Conservation (phyloP, 1,140 invertebrate species). For the Drosophila persimilis region DNA sequence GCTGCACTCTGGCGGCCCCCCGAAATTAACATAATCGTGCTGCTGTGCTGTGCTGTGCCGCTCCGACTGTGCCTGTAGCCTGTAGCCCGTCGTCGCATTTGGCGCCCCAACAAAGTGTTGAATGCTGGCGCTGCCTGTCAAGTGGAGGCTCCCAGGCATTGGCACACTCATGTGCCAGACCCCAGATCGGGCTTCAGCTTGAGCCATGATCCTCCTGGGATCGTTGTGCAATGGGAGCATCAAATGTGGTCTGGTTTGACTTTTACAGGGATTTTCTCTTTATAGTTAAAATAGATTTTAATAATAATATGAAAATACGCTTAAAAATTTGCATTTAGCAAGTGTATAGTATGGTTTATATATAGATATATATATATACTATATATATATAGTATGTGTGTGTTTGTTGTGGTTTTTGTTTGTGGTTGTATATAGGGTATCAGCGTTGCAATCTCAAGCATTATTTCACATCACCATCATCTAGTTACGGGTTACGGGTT, state of each 20-base stretch:
- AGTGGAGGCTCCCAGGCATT: slow-evolving; percentile 65
- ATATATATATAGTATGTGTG: slow-evolving; percentile 11
- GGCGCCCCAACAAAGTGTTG: slow-evolving; percentile 70
- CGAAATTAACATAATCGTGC: slow-evolving; percentile 79
- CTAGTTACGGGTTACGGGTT: not conserved
- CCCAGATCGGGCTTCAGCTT: too few relatives aligned
- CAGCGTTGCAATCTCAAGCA: slow-evolving; percentile 51
- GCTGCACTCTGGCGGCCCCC: slow-evolving; percentile 53
- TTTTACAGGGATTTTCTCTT: slow-evolving; percentile 27
- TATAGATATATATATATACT: slow-evolving; percentile 21
- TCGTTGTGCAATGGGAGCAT: slow-evolving; percentile 63
- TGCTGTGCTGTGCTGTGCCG: slow-evolving; percentile 28
- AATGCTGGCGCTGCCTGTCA: slow-evolving; percentile 73
- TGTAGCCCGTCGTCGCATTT: slow-evolving; percentile 29
- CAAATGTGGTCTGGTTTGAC: slow-evolving; percentile 27
- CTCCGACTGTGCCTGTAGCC: slow-evolving; percentile 13
- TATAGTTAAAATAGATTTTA: slow-evolving; percentile 49
- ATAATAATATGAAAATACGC: slow-evolving; percentile 70
- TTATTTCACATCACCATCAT: slow-evolving; percentile 22
- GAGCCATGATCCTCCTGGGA: slow-evolving; percentile 28
- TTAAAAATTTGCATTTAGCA: slow-evolving; percentile 54
- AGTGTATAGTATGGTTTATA: slow-evolving; percentile 27
- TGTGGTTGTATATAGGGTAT: slow-evolving; percentile 35
- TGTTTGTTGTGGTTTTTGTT: slow-evolving; percentile 12
- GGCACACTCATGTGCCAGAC: slow-evolving; percentile 33